phyloP scores from a whole-genome alignment of 1,140 invertebrate genomes.

The Euglossa dilemma region DNA sequence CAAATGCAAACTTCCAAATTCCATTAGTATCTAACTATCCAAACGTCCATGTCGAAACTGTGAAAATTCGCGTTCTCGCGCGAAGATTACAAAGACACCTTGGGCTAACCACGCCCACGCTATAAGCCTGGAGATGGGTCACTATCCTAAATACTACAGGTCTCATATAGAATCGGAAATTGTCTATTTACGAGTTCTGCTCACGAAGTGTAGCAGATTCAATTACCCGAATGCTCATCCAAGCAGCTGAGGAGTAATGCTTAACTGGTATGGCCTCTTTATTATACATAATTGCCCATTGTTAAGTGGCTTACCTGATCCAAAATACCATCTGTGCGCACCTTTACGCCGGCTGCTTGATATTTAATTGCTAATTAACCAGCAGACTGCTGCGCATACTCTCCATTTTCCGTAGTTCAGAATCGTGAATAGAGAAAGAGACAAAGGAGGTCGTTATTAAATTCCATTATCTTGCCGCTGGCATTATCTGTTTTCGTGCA shows the following conservation, averaged over 20 bases:
- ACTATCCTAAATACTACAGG: too few species aligned
- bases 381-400: conserved; percentile 41
- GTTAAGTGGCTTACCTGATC: conserved; percentile 59
- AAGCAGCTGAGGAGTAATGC: conserved; percentile 17
- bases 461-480: conserved; percentile 59
- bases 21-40: too few species aligned
- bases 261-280: conserved; percentile 59
- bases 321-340: conserved; percentile 69
- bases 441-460: conserved; percentile 57
- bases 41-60: too few species aligned
- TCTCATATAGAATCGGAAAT: neutral
- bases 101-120: too few species aligned
- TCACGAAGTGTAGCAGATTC: neutral
- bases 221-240: neutral
- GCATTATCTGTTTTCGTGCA: conserved; percentile 60
- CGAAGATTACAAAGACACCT: too few species aligned
- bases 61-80: too few species aligned
- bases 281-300: conserved; percentile 70
- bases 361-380: conserved; percentile 74
- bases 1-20: too few species aligned
- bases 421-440: conserved; percentile 22
- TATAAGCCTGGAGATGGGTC: too few species aligned
- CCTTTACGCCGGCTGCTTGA: conserved; percentile 64
- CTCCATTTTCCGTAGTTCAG: neutral
- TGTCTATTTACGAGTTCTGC: neutral